phyloP scores from a whole-genome alignment of 2,797 vertebrate genomes.

The Sebastes minor region DNA sequence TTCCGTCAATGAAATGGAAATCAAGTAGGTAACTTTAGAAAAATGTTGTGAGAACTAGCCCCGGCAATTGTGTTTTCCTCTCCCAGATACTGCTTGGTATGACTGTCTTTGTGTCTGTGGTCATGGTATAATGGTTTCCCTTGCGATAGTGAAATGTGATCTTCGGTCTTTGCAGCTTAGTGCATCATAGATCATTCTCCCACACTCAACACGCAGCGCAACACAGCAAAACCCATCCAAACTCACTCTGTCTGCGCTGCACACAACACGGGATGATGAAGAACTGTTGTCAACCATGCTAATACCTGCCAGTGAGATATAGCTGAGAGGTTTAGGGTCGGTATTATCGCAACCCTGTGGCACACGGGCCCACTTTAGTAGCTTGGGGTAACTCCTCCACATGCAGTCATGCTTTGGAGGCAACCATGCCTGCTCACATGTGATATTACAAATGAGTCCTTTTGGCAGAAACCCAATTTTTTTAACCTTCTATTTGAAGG shows the following conservation, averaged over 20 bases:
- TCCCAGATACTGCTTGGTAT: slow-evolving; percentile 62
- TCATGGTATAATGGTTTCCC: slow-evolving; percentile 78
- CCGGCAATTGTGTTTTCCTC: slow-evolving; percentile 42
- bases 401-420: slow-evolving; percentile 21
- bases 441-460: slow-evolving; percentile 2
- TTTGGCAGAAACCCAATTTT: not conserved
- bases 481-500: slow-evolving; percentile 1
- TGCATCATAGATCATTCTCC: slow-evolving; percentile 74
- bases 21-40: slow-evolving; percentile 34
- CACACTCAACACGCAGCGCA: slow-evolving; percentile 59
- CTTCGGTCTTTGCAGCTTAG: slow-evolving; percentile 65
- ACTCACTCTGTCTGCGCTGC: slow-evolving; percentile 22
- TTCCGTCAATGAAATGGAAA: slow-evolving; percentile 11
- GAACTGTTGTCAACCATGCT: slow-evolving; percentile 36
- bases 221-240: slow-evolving; percentile 31
- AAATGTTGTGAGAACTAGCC: slow-evolving; percentile 58
- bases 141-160: slow-evolving; percentile 78
- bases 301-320: slow-evolving; percentile 56
- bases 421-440: slow-evolving; percentile 18
- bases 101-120: slow-evolving; percentile 72
- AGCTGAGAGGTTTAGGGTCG: slow-evolving; percentile 38
- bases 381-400: slow-evolving; percentile 30
- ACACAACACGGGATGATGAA: slow-evolving; percentile 36
- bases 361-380: slow-evolving; percentile 38
- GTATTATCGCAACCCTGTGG: slow-evolving; percentile 52